Evolutionary conservation across 2,113 vertebrate genomes (phyloP).

Genomic region (Mormoops blainvillei): DNA sequence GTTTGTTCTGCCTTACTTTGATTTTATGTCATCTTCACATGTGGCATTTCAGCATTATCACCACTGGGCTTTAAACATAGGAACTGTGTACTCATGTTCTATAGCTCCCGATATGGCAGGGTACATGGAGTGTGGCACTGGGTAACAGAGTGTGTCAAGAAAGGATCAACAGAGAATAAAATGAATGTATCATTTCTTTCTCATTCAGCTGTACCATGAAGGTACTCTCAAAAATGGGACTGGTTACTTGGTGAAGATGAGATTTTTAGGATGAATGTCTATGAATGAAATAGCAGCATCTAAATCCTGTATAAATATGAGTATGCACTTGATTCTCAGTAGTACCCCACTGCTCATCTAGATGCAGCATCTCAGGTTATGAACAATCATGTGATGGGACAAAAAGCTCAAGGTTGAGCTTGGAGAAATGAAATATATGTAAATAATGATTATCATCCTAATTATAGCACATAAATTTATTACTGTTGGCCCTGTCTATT

Average conservation of each 20-base stretch:
- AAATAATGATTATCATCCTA: background rate
- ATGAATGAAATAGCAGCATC: background rate
- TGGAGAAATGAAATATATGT: background rate
- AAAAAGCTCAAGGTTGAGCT: background rate
- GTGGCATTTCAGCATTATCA: conserved; percentile 60
- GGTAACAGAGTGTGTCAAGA: conserved; percentile 34
- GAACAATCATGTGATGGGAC: background rate
- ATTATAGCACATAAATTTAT: background rate
- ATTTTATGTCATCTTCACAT: conserved; percentile 70
- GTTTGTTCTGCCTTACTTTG: conserved; percentile 69
- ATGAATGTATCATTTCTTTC: conserved; percentile 13
- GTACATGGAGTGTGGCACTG: background rate
- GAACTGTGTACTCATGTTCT: conserved; percentile 35
- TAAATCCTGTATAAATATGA: background rate
- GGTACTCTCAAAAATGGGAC: background rate
- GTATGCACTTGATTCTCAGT: background rate
- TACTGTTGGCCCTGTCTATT: background rate
- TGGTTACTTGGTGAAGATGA: conserved; percentile 13
- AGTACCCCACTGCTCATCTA: background rate
- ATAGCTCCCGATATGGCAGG: conserved; percentile 35
- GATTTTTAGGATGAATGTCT: background rate
- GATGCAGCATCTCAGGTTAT: background rate
- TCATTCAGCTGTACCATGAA: background rate
- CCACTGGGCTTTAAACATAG: conserved; percentile 49
- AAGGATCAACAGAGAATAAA: background rate